Percentiles rank a stretch among this genome's conserved stretches.
phyloP scores from a whole-genome alignment of 2,888 invertebrate species.

The Branchellion lobata region DNA sequence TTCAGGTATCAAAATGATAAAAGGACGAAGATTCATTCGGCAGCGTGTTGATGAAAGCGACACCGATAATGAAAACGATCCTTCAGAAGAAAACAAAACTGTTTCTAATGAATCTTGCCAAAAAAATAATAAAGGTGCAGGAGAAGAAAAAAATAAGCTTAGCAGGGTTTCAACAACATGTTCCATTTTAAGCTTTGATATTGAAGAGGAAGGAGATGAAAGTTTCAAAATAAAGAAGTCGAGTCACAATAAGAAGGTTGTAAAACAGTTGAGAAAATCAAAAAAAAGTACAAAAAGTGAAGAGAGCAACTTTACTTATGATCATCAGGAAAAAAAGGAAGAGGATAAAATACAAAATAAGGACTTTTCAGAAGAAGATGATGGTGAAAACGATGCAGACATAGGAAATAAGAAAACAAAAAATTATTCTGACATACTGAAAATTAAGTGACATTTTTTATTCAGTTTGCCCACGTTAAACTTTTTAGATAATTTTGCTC shows the following conservation, averaged over 20 bases:
- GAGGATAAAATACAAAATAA: neutral
- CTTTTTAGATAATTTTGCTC: too few species aligned
- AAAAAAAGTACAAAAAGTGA: neutral
- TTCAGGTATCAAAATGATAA: neutral
- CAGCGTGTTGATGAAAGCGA: neutral
- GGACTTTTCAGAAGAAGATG: conserved; percentile 47
- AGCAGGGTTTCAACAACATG: neutral
- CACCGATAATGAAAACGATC: neutral
- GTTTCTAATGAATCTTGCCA: neutral
- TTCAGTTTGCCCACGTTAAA: too few species aligned
- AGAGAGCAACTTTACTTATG: neutral
- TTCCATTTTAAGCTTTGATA: conserved; percentile 16
- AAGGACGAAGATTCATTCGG: neutral
- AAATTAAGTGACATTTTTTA: conserved; percentile 65
- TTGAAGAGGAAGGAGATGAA: conserved; percentile 64
- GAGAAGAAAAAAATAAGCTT: neutral
- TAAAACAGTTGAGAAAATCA: conserved; percentile 71
- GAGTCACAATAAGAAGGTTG: conserved; percentile 76
- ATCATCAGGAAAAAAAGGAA: neutral
- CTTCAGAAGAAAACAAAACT: neutral
- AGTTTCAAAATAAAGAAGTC: conserved; percentile 94
- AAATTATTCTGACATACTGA: conserved; percentile 70
- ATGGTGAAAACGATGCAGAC: conserved; percentile 45
- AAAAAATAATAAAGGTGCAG: neutral
- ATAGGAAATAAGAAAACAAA: conserved; percentile 61